Percentiles rank a stretch among this genome's conserved stretches.
Evolutionary conservation across 2,797 vertebrate species (phyloP).

Genomic region (Crenichthys baileyi): DNA sequence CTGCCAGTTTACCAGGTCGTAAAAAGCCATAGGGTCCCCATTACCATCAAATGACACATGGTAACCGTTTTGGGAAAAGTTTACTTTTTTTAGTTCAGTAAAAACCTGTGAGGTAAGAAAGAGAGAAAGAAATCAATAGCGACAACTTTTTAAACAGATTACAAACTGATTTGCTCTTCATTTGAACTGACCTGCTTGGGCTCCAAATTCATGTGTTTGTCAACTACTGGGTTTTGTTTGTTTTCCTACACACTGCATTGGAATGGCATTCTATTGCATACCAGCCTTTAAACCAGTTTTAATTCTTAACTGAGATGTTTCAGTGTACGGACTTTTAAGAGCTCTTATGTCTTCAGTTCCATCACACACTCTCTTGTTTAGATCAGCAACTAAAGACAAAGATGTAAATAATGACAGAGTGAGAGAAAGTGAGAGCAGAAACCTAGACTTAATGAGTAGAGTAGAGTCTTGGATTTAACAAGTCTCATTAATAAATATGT

Average conservation of each 20-base stretch:
- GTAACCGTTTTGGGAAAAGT: too few species aligned
- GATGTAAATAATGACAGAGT: too few species aligned
- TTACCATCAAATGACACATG: too few species aligned
- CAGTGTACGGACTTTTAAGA: slow-evolving; percentile 65
- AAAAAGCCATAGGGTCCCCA: too few species aligned
- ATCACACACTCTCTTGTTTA: slow-evolving; percentile 42
- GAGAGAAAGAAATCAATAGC: too few species aligned
- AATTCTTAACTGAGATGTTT: slow-evolving; percentile 71
- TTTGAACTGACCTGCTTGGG: neutral
- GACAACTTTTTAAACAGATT: too few species aligned
- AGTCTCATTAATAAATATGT: too few species aligned
- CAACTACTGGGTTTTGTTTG: neutral
- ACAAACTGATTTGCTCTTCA: neutral
- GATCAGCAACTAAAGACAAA: neutral
- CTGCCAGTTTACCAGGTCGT: too few species aligned
- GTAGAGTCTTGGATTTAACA: too few species aligned
- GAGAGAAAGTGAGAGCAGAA: neutral
- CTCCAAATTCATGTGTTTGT: neutral
- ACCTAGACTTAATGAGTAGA: neutral
- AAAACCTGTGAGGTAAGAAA: too few species aligned
- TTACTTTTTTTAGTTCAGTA: too few species aligned
- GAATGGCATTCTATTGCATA: slow-evolving; percentile 77
- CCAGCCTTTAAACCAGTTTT: slow-evolving; percentile 81
- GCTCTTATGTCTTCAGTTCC: slow-evolving; percentile 64
- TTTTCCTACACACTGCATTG: neutral